Evolutionary conservation across 1,140 invertebrate genomes (phyloP).

Genomic region (Grapholita molesta): DNA sequence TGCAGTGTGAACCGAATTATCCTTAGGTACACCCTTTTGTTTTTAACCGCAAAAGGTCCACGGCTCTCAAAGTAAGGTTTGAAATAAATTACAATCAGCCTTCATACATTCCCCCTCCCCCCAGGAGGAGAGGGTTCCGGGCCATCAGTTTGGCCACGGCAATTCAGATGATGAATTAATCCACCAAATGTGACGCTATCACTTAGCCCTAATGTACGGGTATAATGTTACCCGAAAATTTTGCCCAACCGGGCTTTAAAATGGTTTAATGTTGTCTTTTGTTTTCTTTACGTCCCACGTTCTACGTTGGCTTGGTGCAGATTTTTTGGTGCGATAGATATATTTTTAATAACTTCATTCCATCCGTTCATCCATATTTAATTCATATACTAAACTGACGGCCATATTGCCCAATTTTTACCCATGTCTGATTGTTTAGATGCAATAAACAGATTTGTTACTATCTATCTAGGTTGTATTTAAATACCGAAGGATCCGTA

Average conservation of each 20-base stretch:
- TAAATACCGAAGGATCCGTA: too few relatives aligned
- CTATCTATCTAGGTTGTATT: too few relatives aligned
- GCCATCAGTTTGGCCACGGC: slow-evolving; percentile 76
- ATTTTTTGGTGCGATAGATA: not conserved
- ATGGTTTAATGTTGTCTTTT: slow-evolving; percentile 42
- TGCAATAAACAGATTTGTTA: too few relatives aligned
- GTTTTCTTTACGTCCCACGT: slow-evolving; percentile 25
- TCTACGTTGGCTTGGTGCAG: not conserved
- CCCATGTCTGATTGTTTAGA: too few relatives aligned
- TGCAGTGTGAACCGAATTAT: not conserved
- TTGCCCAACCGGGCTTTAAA: slow-evolving; percentile 31
- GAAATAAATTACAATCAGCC: slow-evolving; percentile 17
- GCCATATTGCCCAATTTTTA: too few relatives aligned
- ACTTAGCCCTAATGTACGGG: slow-evolving; percentile 76
- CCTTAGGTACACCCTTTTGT: not conserved
- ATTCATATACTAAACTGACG: too few relatives aligned
- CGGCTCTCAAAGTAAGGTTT: not conserved
- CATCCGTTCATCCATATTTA: too few relatives aligned
- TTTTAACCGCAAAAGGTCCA: not conserved
- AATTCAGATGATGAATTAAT: slow-evolving; percentile 78
- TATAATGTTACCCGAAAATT: slow-evolving; percentile 75
- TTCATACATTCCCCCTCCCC: not conserved
- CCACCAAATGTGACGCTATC: slow-evolving; percentile 76
- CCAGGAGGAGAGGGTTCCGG: slow-evolving; percentile 50
- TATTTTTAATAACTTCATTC: not conserved